Base-by-base conservation (phyloP, 2,113 vertebrate species). In the Phrynocephalus versicolor region DNA sequence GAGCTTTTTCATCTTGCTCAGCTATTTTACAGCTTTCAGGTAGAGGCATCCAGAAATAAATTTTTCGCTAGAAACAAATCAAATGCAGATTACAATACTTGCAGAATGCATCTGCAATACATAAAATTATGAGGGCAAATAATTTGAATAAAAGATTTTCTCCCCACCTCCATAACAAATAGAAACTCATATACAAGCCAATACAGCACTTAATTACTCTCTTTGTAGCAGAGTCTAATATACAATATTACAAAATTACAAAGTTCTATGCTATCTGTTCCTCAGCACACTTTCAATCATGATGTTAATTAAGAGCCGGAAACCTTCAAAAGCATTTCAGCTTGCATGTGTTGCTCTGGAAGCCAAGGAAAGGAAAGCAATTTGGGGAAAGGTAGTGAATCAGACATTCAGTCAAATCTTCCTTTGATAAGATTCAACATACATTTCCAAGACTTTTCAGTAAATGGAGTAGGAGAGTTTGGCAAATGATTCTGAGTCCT, bases 391-490 rank as follows among this genome's bases (percentile, higher is more conserved):
- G 45, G 75, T 60, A 65, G 33, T 55, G 41, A 65, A 84, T 67
- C 27, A 41, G 64, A 65, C 45, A 65, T 33, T 55, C 7, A n/a
- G 51, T 71, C 55, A n/a, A 41, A 85, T n/a, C 45, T 70, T 19
- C 37, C 27, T 77, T 77, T 41, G 73, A 87, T 77, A 82, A 82
- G 73, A 60, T 45, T 60, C 15, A 58, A 82, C 85, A 60, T 73
- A 41, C 70, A 21, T 74, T 45, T 37, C 70, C 70, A 37, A 74
- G 45, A 82, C 15, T 10, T 23, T 79, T 83, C 72, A 60, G 85
- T 75, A 87, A 90, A 84, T 60, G 81, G 82, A 90, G 83, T 69
- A 88, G 58, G 25, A 64, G 87, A 67, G 25, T 72, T 15, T 65
- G 16, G 69, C 35, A 89, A 85, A 89, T 18, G 80, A 84, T 75